Evolutionary conservation across 2,797 vertebrate species (phyloP), one percentile per base, ranked within the genome.

Genomic region (Podarcis lilfordi): DNA sequence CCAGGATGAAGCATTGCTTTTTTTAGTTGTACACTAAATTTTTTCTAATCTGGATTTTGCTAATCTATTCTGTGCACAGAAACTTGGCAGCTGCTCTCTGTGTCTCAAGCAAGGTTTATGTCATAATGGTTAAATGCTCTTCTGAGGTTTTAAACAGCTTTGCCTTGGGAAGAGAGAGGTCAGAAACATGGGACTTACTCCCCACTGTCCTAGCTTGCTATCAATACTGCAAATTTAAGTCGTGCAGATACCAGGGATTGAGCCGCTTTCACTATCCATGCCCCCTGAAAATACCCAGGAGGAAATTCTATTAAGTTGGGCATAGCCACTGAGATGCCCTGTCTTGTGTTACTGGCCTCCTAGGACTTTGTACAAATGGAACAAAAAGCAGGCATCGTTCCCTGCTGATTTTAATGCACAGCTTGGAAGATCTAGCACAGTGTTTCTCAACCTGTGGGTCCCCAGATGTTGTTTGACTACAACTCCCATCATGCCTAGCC

Each of bases 1-100:
- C 81, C 17, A 10, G 81, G 76, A 37, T 55, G 77, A 88, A 84
- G 89, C 91, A 92, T 86, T 85, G 87, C 89, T 79, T 89, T 23
- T 40, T 11, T 0, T 82, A 1, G n/a, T 11, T 35, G 61, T 82
- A 86, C 76, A 71, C 89, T 85, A 72, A 37, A 29, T 35, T 1
- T 74, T 72, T 82, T 72, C 82, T 85, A 80, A 86, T 90, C 88
- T 85, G 88, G 35, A 15, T 92, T 76, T 89, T 83, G 76, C 68
- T 94, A 81, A 92, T 91, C 35, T 72, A 72, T 72, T 35, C 87
- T 76, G 59, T 81, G 68, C 59, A 3, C 45, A 8, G 1, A 50
- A 85, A 59, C 35, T 61, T 92, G 88, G 89, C 78, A 71, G n/a
- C 84, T 77, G 87, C 84, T 88, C 75, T 0, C 0, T 61, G 2